These are phyloP conservation scores for Rhinolophus sinicus DNA, from an alignment of 2,113 vertebrate species.

Conservation along the genomic window DNA sequence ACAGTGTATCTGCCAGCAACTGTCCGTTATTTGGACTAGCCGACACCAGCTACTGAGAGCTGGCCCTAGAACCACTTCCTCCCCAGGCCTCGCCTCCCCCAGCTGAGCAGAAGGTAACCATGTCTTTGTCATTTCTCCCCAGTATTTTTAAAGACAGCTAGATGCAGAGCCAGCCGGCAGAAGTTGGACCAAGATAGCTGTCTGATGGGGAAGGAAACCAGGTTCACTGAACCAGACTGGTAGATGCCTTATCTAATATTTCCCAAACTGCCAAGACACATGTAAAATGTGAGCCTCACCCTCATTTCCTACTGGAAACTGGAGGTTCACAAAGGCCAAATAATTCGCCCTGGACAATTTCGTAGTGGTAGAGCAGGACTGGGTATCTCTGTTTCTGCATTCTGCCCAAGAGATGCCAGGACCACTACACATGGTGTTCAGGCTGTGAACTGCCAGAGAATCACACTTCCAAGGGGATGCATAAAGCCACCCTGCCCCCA, in stretches of 20 bases:
- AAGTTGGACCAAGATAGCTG: neutral
- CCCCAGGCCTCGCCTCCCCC: neutral
- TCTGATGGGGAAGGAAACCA: neutral
- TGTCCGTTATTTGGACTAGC: neutral
- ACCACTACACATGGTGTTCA: rapidly evolving
- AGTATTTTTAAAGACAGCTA: neutral
- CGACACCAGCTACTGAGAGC: neutral
- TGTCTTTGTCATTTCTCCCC: neutral
- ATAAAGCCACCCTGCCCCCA: rapidly evolving
- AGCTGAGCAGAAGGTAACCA: neutral
- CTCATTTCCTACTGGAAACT: neutral
- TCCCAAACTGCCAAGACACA: neutral
- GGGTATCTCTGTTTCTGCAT: neutral
- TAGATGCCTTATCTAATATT: neutral
- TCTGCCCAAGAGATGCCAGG: neutral
- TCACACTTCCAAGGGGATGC: no score
- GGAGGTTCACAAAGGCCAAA: neutral
- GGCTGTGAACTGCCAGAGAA: neutral
- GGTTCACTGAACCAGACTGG: neutral
- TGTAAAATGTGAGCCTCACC: neutral
- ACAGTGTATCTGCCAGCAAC: neutral
- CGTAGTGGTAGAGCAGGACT: neutral
- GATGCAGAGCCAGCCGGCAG: neutral
- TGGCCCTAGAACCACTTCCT: neutral
- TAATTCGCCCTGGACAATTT: neutral